These are phyloP conservation scores for Luperina testacea DNA, from an alignment of 2,888 invertebrate genomes.

Conservation along the genomic window DNA sequence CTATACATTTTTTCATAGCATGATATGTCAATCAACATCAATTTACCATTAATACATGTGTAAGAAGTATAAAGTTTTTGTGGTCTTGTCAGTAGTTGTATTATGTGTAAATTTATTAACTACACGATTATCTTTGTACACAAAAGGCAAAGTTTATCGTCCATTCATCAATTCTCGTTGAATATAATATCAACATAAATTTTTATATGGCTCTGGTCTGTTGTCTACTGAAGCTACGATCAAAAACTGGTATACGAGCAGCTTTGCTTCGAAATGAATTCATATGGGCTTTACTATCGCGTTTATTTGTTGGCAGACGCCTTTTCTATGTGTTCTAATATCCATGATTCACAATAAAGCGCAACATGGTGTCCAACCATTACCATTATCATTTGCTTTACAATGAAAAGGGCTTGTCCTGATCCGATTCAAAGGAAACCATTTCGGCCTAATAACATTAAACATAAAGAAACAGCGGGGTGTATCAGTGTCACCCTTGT, in stretches of 20 bases:
- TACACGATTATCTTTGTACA: constrained; percentile 60
- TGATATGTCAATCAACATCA: constrained; percentile 69
- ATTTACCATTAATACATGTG: constrained; percentile 63
- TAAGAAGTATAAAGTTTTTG: constrained; percentile 58
- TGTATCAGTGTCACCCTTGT: constrained; percentile 87
- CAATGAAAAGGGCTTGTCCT: constrained; percentile 83
- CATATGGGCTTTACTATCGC: constrained; percentile 42
- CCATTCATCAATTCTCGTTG: constrained; percentile 60
- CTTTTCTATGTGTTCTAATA: constrained; percentile 68
- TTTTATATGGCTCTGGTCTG: constrained; percentile 44
- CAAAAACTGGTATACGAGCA: constrained; percentile 38
- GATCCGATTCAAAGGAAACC: constrained; percentile 82
- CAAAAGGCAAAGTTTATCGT: constrained; percentile 62
- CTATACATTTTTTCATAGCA: constrained; percentile 62
- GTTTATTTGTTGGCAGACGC: constrained; percentile 60
- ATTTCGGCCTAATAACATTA: constrained; percentile 86
- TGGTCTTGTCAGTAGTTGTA: constrained; percentile 53
- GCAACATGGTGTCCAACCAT: constrained; percentile 86
- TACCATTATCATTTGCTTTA: constrained; percentile 88
- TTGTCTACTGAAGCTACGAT: constrained; percentile 16
- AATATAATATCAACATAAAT: constrained; percentile 61
- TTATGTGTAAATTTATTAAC: constrained; percentile 70
- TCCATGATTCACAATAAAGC: constrained; percentile 76
- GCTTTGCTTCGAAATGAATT: constrained; percentile 54
- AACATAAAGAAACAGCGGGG: constrained; percentile 88